These are phyloP conservation scores for Laticauda laticaudata DNA, from an alignment of 2,113 vertebrate genomes.

Conservation along the genomic window DNA sequence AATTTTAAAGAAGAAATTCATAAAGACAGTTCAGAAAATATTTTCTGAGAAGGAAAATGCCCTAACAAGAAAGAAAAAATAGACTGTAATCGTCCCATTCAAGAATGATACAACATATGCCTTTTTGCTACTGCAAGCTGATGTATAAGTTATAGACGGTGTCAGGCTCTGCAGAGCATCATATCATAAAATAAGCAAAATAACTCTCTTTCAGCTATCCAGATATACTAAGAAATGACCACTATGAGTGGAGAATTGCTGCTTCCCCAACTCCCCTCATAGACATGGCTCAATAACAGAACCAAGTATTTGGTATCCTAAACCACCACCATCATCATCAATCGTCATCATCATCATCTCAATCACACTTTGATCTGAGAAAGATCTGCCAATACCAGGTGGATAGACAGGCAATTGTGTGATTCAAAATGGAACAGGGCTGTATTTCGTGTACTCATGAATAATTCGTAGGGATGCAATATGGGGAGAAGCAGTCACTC, in stretches of 20 bases:
- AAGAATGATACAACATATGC: neutral
- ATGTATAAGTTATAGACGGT: neutral
- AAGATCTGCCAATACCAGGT: neutral
- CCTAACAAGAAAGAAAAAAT: neutral
- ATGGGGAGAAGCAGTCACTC: neutral
- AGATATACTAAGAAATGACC: neutral
- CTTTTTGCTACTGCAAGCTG: neutral
- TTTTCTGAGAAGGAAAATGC: neutral
- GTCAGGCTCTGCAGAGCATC: neutral
- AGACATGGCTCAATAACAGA: neutral
- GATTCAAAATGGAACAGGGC: neutral
- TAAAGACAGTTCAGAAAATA: neutral
- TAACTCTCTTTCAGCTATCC: neutral
- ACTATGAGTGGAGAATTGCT: neutral
- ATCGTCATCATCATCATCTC: neutral
- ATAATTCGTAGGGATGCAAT: neutral
- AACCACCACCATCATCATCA: neutral
- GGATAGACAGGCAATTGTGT: neutral
- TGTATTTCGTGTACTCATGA: neutral
- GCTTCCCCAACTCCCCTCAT: neutral
- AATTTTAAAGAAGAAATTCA: neutral
- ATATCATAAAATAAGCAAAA: neutral
- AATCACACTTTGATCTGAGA: neutral
- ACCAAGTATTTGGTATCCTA: neutral
- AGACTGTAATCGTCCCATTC: neutral